Percentiles rank a stretch among this genome's conserved stretches.
phyloP scores from a whole-genome alignment of 2,797 vertebrate genomes.

The Schizothorax lantsangensis region DNA sequence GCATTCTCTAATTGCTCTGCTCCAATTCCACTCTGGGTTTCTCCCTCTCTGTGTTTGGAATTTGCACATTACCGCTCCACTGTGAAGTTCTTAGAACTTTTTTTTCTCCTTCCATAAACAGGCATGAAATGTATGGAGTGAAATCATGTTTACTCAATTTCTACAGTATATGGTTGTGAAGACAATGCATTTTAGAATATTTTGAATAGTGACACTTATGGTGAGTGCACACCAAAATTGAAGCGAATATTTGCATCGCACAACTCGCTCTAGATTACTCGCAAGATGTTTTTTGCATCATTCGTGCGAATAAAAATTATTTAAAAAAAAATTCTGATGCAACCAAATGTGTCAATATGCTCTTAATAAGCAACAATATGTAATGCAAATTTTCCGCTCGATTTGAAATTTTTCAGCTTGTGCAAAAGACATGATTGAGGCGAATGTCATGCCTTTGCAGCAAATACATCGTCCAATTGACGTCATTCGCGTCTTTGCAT shows the following conservation, averaged over 20 bases:
- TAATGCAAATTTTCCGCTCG: too few relatives aligned
- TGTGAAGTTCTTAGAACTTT: neutral
- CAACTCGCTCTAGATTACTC: too few relatives aligned
- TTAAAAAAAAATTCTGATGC: neutral
- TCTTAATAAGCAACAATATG: neutral
- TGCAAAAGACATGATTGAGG: too few relatives aligned
- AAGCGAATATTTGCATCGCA: too few relatives aligned
- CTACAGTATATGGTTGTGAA: neutral
- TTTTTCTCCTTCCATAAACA: neutral
- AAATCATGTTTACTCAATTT: neutral
- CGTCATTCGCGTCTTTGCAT: too few relatives aligned
- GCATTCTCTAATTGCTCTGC: neutral
- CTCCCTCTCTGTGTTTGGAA: neutral
- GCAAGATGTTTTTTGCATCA: neutral
- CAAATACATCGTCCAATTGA: too few relatives aligned
- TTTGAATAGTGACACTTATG: neutral
- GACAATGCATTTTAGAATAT: neutral
- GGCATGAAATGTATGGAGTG: neutral
- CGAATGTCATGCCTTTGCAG: too few relatives aligned
- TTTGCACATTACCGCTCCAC: neutral
- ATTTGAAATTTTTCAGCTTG: neutral
- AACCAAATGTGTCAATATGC: neutral
- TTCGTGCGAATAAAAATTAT: neutral
- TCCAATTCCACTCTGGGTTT: constrained; percentile 11
- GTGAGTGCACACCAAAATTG: neutral